Conservation (phyloP, 2,888 invertebrate genomes). For the Drosophila anomalata region DNA sequence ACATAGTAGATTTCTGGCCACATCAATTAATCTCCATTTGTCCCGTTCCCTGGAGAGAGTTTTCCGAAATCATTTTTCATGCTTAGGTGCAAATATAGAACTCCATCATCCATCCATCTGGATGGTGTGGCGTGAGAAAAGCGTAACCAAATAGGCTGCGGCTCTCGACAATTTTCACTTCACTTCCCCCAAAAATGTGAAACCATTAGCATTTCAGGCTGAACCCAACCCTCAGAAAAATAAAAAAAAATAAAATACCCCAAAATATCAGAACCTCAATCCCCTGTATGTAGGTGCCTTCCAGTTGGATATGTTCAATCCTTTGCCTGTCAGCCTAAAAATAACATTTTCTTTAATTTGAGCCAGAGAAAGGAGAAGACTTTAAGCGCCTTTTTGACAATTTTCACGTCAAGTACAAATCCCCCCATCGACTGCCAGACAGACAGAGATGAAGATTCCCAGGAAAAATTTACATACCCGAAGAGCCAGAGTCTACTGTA, state of each 20-base stretch:
- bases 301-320: constrained; percentile 56
- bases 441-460: constrained; percentile 58
- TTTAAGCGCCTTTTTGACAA: constrained; percentile 78
- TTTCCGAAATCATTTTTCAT: constrained; percentile 53
- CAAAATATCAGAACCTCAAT: constrained; percentile 21
- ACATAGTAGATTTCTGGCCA: not conserved
- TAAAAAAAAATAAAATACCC: constrained; percentile 20
- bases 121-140: constrained; percentile 62
- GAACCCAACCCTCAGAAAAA: constrained; percentile 23
- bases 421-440: constrained; percentile 58
- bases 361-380: constrained; percentile 51
- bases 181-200: constrained; percentile 47
- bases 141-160: constrained; percentile 37
- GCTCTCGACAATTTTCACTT: constrained; percentile 57
- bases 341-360: constrained; percentile 76
- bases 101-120: constrained; percentile 39
- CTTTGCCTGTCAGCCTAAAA: constrained; percentile 71
- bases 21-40: constrained; percentile 64
- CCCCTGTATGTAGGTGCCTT: constrained; percentile 38
- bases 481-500: constrained; percentile 42
- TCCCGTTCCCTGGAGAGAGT: constrained; percentile 42
- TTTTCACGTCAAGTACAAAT: constrained; percentile 76
- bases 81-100: constrained; percentile 39
- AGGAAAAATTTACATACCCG: constrained; percentile 52
- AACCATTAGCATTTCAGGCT: constrained; percentile 62